Base-by-base conservation (phyloP, 30 jellyfish, hydroid and myxozoan genomes). In the Aurelia aurita complex sp. Pacific region DNA sequence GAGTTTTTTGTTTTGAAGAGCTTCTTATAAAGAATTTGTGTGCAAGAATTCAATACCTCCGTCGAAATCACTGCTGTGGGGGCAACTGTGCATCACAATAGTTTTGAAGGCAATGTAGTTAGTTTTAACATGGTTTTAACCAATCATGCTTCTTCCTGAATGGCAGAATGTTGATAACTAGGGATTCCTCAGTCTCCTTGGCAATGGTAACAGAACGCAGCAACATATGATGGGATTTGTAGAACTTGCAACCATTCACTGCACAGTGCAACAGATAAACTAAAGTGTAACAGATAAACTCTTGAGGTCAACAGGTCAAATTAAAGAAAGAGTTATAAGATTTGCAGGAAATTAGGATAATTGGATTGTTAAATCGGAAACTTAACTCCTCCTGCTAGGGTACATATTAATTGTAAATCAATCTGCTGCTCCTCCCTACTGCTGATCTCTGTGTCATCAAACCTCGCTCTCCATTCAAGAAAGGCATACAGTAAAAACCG, bases 301-400 rank as follows among this genome's bases (percentile, higher is more conserved):
- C 70, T 61, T 61, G 10, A 61, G 23, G 70, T 16, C 23, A 61
- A 23, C 33, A 65, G 38, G 34, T 40, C 6, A 40, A 40, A 40
- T 40, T 40, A 40, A 18, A 15, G 61, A 76, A 10, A 40, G 86
- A 57, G 61, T 76, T 61, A 64, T 76, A 68, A 40, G 65, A 67
- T 76, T 59, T 76, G 86, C 67, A 76, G 86, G 77, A 61, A 76
- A 76, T 60, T 67, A 33, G 23, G 19, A n/a, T 54, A 76, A 76
- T 76, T 76, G 77, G 86, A 76, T 76, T 76, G 76, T 32, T 34
- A 62, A 51, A 60, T 60, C 38, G 61, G 65, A 76, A 76, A 16
- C 17, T 65, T 76, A 76, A 76, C 86, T 76, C 86, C 86, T 59
- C 86, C 86, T 76, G 86, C 86, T 76, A 60, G 76, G 77, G 86